Conservation (phyloP, 2,797 vertebrate species). For the Acipenser transmontanus region DNA sequence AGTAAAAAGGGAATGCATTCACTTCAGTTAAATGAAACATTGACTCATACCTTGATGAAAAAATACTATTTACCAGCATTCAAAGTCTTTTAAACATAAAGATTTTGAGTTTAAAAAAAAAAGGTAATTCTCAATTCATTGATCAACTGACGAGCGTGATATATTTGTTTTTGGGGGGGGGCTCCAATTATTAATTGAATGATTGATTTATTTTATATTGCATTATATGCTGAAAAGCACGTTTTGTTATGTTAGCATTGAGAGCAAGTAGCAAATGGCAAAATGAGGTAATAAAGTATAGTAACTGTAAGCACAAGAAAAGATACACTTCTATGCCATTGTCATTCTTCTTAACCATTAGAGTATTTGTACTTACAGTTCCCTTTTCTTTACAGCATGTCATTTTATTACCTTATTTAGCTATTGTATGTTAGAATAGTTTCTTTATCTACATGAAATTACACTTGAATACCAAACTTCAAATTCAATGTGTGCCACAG, state of each 20-base stretch:
- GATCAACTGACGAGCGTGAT: no score
- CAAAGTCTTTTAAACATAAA: not conserved
- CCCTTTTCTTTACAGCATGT: no score
- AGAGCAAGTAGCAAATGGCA: no score
- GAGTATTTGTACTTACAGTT: no score
- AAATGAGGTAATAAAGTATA: not conserved
- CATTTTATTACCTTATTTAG: not conserved
- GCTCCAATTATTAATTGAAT: no score
- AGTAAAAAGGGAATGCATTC: conserved; percentile 1
- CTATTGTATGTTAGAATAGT: not conserved
- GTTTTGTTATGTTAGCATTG: no score
- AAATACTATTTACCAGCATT: conserved; percentile 2
- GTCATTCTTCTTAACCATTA: no score
- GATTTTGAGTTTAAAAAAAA: not conserved
- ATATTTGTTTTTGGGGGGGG: no score
- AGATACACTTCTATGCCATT: not conserved
- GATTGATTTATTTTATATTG: no score
- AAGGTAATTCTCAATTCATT: no score
- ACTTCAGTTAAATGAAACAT: not conserved
- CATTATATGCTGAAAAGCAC: no score
- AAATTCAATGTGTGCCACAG: not conserved
- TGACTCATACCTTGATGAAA: not conserved
- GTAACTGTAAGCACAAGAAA: not conserved
- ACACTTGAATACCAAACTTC: not conserved
- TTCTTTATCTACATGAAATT: not conserved